Evolutionary conservation across 2,888 invertebrate species (phyloP), one percentile per base, ranked within the genome.

Genomic region (Epinotia demarniana): DNA sequence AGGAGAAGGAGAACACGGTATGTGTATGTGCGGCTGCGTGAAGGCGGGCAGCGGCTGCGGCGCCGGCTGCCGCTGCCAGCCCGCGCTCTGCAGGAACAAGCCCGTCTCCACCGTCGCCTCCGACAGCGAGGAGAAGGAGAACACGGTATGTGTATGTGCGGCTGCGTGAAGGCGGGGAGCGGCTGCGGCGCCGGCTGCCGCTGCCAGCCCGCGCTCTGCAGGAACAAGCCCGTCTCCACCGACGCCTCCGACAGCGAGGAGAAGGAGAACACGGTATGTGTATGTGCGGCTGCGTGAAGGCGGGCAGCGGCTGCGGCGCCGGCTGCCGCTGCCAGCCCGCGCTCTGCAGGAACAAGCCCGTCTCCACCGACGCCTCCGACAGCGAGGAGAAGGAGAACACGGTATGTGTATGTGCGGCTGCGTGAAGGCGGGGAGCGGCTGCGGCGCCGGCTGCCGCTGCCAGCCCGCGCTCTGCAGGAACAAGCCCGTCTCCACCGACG

Each of bases 231-330:
- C 0, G 67, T 72, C 8, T 80, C 80, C 3, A 86, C 87, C 0
- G 33, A 68, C 39, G 67, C 67, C 2, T 46, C 80, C 60, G 92
- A 90, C 18, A 84, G 84, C 67, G 92, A 93, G 5, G 92, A 93
- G 58, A 93, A 93, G 3, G 81, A 46, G 19, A 74, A 63, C 23
- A 70, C 57, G 55, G 67, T 67, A 6, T 39, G 67, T n/a, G n/a
- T n/a, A 83, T 95, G 70, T 96, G 96, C 86, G 93, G 95, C 19
- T 96, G 96, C 78, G 92, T 94, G 6, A 96, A 95, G 87, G 82
- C 92, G 1, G 89, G 86, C 3, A 80, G 81, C 55, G 83, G 84
- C 0, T 96, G 96, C 81, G 83, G 89, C 0, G 23, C 27, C 39
- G 82, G 90, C 0, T 96, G 96, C 81, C 93, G 95, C 67, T 96